phyloP scores from a whole-genome alignment of 2,113 vertebrate species.

The Sturnus vulgaris region DNA sequence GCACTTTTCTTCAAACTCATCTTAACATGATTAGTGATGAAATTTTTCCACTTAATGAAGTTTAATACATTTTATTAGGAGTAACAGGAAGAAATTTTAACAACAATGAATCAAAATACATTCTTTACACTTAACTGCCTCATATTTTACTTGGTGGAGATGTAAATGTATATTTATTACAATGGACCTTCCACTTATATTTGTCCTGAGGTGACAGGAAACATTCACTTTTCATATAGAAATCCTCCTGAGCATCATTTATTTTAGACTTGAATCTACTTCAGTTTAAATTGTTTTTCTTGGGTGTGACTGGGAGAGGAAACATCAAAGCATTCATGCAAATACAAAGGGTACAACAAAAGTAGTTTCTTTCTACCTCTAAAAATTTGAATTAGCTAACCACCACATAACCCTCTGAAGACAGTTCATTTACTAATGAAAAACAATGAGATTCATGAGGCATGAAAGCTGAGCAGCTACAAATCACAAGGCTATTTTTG shows the following conservation, averaged over 20 bases:
- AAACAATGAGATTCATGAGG: not conserved
- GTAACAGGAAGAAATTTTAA: not conserved
- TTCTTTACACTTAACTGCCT: not conserved
- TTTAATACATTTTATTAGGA: not conserved
- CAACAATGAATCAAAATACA: not conserved
- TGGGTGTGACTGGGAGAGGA: not conserved
- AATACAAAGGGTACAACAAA: not conserved
- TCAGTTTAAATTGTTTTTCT: not conserved
- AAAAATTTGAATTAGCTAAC: not conserved
- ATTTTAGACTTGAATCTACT: not conserved
- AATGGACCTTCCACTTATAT: not conserved
- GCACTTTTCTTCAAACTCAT: not conserved
- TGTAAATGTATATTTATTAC: not conserved
- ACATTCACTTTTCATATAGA: not conserved
- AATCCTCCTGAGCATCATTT: not conserved
- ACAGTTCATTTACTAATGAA: not conserved
- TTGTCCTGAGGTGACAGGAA: not conserved
- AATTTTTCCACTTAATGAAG: not conserved
- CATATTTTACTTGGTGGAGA: not conserved
- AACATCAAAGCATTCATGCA: not conserved
- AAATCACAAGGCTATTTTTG: not conserved
- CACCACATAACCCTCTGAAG: not conserved
- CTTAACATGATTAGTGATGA: not conserved
- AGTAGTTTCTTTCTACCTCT: not conserved
- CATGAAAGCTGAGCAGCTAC: not conserved